A percentile compares a stretch with the other conserved stretches of the same genome.
These are phyloP conservation scores for Gallirallus australis DNA, from an alignment of 2,797 vertebrate species.

Conservation along the genomic window DNA sequence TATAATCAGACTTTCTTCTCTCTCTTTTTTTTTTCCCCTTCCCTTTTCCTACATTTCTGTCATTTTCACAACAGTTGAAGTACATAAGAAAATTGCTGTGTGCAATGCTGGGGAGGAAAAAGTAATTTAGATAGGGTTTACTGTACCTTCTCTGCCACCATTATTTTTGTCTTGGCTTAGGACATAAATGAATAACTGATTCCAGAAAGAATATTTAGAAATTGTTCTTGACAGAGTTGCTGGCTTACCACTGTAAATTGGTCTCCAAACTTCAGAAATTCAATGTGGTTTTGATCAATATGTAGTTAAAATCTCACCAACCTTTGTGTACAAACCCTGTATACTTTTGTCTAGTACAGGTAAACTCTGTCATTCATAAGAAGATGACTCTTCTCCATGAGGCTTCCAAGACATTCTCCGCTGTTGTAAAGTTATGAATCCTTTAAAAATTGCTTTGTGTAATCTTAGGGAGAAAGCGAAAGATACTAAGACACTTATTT, in stretches of 20 bases:
- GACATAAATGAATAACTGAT: not conserved
- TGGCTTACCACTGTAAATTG: not conserved
- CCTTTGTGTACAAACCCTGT: not conserved
- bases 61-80: not conserved
- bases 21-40: no score
- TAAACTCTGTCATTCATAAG: not conserved
- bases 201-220: conserved; percentile 26
- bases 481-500: not conserved
- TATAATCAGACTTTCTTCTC: not conserved
- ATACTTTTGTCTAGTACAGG: not conserved
- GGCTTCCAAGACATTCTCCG: not conserved
- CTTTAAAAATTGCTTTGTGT: not conserved
- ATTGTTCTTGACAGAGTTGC: not conserved
- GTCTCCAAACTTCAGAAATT: not conserved
- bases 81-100: not conserved
- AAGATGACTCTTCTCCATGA: not conserved
- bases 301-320: not conserved
- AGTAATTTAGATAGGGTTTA: not conserved
- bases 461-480: not conserved
- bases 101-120: not conserved
- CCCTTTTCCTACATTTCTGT: not conserved
- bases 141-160: not conserved
- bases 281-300: not conserved
- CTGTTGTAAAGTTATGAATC: not conserved
- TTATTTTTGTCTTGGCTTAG: not conserved